These are phyloP conservation scores for Okamejei kenojei DNA, from an alignment of 2,797 vertebrate species.

Conservation along the genomic window DNA sequence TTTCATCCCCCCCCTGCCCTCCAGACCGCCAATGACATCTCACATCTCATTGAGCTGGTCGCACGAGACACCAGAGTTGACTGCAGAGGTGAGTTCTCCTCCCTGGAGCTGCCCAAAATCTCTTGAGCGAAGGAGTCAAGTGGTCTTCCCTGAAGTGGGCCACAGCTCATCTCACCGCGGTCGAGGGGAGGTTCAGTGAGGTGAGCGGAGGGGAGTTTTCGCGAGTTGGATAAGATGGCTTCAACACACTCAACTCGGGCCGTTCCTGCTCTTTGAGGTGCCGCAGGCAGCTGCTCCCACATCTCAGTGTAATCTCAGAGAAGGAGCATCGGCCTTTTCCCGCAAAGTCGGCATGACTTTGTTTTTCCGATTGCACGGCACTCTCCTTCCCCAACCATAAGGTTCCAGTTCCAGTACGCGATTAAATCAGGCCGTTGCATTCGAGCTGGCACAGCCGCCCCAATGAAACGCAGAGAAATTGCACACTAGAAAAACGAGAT, in stretches of 20 bases:
- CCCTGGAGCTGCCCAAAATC: background rate
- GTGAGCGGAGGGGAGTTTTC: background rate
- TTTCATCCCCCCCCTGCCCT: background rate
- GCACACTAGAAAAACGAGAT: slow-evolving; percentile 30
- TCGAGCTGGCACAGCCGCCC: background rate
- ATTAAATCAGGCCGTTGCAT: background rate
- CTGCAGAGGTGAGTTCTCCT: background rate
- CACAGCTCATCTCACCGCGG: background rate
- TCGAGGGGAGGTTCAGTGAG: background rate
- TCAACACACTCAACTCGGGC: background rate
- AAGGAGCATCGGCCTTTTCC: background rate
- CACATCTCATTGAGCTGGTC: too few species aligned
- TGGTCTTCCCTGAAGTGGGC: background rate
- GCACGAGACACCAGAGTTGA: too few species aligned
- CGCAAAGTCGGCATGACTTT: too few species aligned
- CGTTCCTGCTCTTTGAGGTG: background rate
- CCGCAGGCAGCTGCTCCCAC: background rate
- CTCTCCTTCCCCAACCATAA: background rate
- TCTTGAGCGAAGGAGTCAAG: background rate
- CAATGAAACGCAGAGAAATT: slow-evolving; percentile 16
- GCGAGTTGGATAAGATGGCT: background rate
- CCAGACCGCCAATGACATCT: background rate
- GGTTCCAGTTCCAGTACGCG: background rate
- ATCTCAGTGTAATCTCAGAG: background rate
- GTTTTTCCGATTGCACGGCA: too few species aligned